Evolutionary conservation across 92 coral and sea anemone species (phyloP).

Genomic region (Montipora capitata): DNA sequence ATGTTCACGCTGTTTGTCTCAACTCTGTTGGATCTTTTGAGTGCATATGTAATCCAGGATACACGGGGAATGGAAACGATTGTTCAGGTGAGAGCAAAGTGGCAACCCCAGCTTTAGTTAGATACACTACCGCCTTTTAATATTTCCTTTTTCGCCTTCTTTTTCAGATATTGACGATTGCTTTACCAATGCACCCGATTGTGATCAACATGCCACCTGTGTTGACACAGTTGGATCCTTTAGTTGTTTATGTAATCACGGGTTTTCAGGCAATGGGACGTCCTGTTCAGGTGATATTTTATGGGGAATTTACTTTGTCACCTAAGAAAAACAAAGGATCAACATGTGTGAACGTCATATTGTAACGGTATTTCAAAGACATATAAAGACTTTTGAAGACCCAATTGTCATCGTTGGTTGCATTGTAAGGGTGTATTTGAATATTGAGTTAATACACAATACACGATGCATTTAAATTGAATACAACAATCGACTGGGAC

Average conservation of each 20-base stretch:
- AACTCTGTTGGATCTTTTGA: background rate
- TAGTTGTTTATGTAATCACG: background rate
- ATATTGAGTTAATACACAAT: no score
- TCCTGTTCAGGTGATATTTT: background rate
- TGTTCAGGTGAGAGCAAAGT: background rate
- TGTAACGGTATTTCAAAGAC: no score
- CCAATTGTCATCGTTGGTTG: no score
- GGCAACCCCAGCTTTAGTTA: no score
- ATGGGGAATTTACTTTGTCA: no score
- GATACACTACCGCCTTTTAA: background rate
- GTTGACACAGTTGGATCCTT: background rate
- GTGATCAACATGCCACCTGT: background rate
- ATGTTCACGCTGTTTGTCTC: background rate
- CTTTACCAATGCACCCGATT: background rate
- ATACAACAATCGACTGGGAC: no score
- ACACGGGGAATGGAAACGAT: background rate
- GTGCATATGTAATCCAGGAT: background rate
- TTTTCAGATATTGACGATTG: conserved; percentile 10
- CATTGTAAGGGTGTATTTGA: no score
- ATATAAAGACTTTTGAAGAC: no score
- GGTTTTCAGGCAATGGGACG: conserved; percentile 3
- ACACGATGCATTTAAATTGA: no score
- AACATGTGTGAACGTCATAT: no score
- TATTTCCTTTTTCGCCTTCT: background rate
- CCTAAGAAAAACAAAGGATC: no score